Percentiles rank a stretch among this genome's conserved stretches.
phyloP scores from a whole-genome alignment of 2,113 vertebrate genomes.

The Cnemophilus loriae region DNA sequence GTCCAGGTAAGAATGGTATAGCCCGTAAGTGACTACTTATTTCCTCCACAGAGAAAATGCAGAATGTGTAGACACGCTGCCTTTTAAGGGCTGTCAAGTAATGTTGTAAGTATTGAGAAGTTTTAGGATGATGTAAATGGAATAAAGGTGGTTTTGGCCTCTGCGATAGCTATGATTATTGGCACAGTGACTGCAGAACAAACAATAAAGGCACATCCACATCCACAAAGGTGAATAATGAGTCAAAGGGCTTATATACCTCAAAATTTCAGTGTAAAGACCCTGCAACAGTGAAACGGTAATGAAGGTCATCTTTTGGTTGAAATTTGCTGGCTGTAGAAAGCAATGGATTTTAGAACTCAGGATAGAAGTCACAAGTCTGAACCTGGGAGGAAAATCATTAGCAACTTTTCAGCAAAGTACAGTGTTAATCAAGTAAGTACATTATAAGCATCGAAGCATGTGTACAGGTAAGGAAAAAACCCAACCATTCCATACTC shows the following conservation, averaged over 20 bases:
- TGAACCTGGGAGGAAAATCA: background rate
- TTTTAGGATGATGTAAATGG: slow-evolving; percentile 16
- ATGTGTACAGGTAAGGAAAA: background rate
- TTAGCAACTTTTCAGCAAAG: background rate
- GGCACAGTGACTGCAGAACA: background rate
- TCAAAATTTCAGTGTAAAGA: background rate
- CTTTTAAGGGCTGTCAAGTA: slow-evolving; percentile 3
- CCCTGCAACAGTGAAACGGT: background rate
- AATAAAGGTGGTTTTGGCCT: background rate
- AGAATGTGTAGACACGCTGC: background rate
- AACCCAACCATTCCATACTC: fast-evolving
- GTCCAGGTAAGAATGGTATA: background rate
- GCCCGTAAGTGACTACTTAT: background rate
- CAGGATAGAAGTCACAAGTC: background rate
- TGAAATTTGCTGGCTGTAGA: background rate
- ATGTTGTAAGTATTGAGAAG: background rate
- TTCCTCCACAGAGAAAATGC: slow-evolving; percentile 7
- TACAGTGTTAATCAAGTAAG: background rate
- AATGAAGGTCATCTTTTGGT: background rate
- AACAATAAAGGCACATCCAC: background rate
- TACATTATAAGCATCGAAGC: background rate
- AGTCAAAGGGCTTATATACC: background rate
- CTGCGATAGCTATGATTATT: background rate
- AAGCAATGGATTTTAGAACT: background rate
- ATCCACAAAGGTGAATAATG: background rate